A percentile compares a stretch with the other conserved stretches of the same genome.
Evolutionary conservation across 1,140 invertebrate genomes (phyloP).

Genomic region (Drosophila hydei): DNA sequence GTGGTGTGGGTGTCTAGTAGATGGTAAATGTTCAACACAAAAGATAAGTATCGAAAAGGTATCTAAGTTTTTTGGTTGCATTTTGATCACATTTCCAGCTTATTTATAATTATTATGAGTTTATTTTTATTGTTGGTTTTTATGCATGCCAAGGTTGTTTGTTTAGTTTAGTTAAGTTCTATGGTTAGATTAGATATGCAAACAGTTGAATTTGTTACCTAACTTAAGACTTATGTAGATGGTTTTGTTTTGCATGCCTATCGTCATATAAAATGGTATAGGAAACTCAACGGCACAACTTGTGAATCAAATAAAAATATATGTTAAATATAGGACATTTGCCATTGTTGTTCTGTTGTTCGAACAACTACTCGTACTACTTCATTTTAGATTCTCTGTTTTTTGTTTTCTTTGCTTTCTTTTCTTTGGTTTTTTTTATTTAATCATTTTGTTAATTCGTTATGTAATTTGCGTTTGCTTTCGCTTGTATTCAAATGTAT

Average conservation of each 20-base stretch:
- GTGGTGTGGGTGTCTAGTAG: constrained; percentile 20
- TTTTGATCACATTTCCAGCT: constrained; percentile 34
- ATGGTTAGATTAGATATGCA: constrained; percentile 31
- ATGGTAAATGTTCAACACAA: constrained; percentile 13
- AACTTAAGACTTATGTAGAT: constrained; percentile 26
- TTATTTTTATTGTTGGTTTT: constrained; percentile 17
- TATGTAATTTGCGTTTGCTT: neutral
- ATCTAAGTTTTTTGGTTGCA: constrained; percentile 30
- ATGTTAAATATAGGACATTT: constrained; percentile 71
- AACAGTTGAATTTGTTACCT: constrained; percentile 22
- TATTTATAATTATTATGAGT: constrained; percentile 1
- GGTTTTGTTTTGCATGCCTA: constrained; percentile 49
- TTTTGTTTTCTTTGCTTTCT: constrained; percentile 6
- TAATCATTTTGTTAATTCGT: neutral
- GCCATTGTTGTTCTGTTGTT: constrained; percentile 33
- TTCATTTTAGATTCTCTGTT: neutral
- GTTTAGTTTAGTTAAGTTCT: constrained; percentile 29
- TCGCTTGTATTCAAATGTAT: neutral
- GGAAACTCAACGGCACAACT: constrained; percentile 49
- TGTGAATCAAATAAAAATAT: constrained; percentile 38
- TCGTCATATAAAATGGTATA: constrained; percentile 29
- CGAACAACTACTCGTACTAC: constrained; percentile 11
- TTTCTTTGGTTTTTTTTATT: constrained; percentile 11
- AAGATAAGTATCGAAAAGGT: constrained; percentile 22
- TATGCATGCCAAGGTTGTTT: constrained; percentile 49